Percentiles rank a stretch among this genome's conserved stretches.
Conservation (phyloP, 2,888 invertebrate genomes). For the Rhagonycha fulva region DNA sequence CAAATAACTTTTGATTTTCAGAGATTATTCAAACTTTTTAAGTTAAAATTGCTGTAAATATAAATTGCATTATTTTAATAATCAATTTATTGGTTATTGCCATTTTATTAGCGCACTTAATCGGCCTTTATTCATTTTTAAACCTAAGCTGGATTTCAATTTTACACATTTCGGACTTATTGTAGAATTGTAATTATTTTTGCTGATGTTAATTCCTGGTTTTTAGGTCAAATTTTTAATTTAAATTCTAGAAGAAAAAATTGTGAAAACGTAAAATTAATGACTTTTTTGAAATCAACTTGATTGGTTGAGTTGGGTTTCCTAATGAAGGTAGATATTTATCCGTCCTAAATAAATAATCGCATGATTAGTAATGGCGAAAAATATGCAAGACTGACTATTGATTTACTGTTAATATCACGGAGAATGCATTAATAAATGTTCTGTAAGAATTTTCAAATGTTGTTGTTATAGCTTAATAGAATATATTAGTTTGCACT, state of each 20-base stretch:
- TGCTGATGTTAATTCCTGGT: not conserved
- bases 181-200: not conserved
- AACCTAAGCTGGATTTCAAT: not conserved
- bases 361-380: not conserved
- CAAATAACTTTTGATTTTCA: not conserved
- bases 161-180: not conserved
- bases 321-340: not conserved
- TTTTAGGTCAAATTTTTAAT: not conserved
- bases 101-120: not conserved
- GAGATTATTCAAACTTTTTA: not conserved
- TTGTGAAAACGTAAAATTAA: not conserved
- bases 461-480: not conserved
- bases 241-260: not conserved
- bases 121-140: not conserved
- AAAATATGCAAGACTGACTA: not conserved
- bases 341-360: not conserved
- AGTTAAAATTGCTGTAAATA: not conserved
- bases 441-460: not conserved
- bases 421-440: not conserved
- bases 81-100: not conserved
- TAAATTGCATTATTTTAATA: not conserved
- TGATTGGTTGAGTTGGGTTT: not conserved
- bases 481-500: not conserved
- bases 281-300: not conserved
- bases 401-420: not conserved